These are phyloP conservation scores for Eptesicus fuscus DNA, from an alignment of 2,113 vertebrate species.

Conservation along the genomic window DNA sequence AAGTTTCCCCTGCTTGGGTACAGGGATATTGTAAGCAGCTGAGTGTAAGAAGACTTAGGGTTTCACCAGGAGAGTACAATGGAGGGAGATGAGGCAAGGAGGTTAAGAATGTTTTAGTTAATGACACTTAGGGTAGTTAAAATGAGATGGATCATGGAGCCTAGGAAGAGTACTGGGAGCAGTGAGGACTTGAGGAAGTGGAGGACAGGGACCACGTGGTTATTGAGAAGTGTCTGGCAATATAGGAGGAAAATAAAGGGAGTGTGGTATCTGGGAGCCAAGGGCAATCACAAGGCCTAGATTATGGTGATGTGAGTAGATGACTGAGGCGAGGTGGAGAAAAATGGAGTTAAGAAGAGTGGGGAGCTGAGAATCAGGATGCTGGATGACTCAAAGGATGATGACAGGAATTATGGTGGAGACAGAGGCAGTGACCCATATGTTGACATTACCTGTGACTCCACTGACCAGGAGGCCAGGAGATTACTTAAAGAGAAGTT, in stretches of 20 bases:
- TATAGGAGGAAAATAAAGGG: neutral
- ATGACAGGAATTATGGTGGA: neutral
- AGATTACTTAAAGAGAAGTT: neutral
- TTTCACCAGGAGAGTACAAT: neutral
- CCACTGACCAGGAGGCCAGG: neutral
- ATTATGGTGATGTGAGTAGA: neutral
- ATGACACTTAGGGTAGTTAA: neutral
- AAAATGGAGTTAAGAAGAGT: neutral
- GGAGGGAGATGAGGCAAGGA: neutral
- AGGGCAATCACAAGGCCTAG: neutral
- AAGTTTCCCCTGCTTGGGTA: neutral
- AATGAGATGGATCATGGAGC: neutral
- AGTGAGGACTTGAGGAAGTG: neutral
- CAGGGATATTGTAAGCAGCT: neutral
- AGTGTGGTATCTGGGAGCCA: neutral
- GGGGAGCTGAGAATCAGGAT: neutral
- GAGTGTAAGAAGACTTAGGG: neutral
- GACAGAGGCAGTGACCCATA: neutral
- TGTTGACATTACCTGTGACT: neutral
- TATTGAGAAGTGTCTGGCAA: neutral
- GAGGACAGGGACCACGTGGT: neutral
- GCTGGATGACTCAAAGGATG: neutral
- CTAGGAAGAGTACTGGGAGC: neutral
- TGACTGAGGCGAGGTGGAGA: neutral
- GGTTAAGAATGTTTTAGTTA: neutral